phyloP scores from a whole-genome alignment of 2,888 invertebrate species.

The Noctua comes region DNA sequence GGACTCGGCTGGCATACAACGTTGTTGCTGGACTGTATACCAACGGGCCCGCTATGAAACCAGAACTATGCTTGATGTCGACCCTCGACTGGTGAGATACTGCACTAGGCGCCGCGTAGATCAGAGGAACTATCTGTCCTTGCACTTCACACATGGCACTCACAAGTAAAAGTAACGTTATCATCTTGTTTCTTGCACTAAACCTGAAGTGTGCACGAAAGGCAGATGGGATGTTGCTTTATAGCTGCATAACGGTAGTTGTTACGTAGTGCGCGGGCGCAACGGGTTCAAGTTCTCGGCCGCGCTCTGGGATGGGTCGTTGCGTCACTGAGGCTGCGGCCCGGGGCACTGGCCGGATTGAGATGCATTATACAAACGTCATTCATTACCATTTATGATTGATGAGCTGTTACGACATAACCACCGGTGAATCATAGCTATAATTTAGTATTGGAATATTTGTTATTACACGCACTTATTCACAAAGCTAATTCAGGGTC shows the following conservation, averaged over 20 bases:
- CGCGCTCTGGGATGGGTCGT: slow-evolving; percentile 75
- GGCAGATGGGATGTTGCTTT: slow-evolving; percentile 79
- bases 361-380: slow-evolving; percentile 74
- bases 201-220: slow-evolving; percentile 68
- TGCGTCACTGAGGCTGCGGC: slow-evolving; percentile 78
- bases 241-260: slow-evolving; percentile 85
- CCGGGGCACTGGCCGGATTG: slow-evolving; percentile 82
- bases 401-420: slow-evolving; percentile 57
- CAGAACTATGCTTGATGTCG: slow-evolving; percentile 83
- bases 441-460: slow-evolving; percentile 26
- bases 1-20: slow-evolving; percentile 69
- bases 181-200: slow-evolving; percentile 76
- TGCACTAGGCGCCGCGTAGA: slow-evolving; percentile 88
- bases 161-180: slow-evolving; percentile 74
- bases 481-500: slow-evolving; percentile 34
- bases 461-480: slow-evolving; percentile 24
- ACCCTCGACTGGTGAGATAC: slow-evolving; percentile 90
- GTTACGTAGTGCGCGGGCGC: slow-evolving; percentile 74
- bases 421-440: slow-evolving; percentile 32
- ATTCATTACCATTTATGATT: slow-evolving; percentile 65
- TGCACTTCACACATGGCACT: slow-evolving; percentile 71
- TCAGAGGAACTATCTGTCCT: slow-evolving; percentile 78
- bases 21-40: slow-evolving; percentile 77
- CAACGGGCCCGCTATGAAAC: slow-evolving; percentile 74
- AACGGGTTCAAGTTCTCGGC: slow-evolving; percentile 86